Evolutionary conservation across 92 coral and sea anemone genomes (phyloP).

Genomic region (Meandrina meandrites): DNA sequence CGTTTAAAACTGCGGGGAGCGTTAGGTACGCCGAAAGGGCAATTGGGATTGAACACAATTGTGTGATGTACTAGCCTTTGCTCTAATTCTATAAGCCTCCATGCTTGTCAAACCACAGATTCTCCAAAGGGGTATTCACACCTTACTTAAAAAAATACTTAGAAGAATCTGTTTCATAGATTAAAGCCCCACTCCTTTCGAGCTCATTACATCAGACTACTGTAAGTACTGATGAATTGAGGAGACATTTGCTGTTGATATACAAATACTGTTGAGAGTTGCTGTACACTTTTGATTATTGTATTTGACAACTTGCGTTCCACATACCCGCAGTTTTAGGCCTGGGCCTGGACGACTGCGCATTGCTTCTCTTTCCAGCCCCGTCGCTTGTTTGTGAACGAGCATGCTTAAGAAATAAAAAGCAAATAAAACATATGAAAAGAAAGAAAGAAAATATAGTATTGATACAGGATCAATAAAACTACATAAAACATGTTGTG

Average conservation of each 20-base stretch:
- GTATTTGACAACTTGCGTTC: not conserved
- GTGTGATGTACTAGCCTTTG: not conserved
- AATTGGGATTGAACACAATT: not conserved
- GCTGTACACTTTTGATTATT: not conserved
- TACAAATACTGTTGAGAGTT: not conserved
- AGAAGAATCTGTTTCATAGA: no score
- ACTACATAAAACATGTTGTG: no score
- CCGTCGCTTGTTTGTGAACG: conserved; percentile 42
- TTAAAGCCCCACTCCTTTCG: not conserved
- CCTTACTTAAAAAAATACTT: no score
- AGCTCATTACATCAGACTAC: not conserved
- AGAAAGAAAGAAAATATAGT: not conserved
- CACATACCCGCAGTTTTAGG: conserved; percentile 44
- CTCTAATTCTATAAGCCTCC: not conserved
- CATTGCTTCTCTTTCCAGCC: conserved; percentile 28
- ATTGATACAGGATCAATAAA: not conserved
- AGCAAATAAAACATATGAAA: not conserved
- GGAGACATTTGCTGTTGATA: not conserved
- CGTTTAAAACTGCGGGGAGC: not conserved
- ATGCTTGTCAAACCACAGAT: not conserved
- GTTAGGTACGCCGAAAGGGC: not conserved
- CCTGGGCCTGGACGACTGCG: conserved; percentile 19
- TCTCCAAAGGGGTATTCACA: no score
- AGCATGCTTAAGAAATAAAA: conserved; percentile 1
- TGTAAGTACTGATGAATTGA: no score